These are phyloP conservation scores for Muscicapa striata DNA, from an alignment of 2,797 vertebrate genomes.

Conservation along the genomic window DNA sequence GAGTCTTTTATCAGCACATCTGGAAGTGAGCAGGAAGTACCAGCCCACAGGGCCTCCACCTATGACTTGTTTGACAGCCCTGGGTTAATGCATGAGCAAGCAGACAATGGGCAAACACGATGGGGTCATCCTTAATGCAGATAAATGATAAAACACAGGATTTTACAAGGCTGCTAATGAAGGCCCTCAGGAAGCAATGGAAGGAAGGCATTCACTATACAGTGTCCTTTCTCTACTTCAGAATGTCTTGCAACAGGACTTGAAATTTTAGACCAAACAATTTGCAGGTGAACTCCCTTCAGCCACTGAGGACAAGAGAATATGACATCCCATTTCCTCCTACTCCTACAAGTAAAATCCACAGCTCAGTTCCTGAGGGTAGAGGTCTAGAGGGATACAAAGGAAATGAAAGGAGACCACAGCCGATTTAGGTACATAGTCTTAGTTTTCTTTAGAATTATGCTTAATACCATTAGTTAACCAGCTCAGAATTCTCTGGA, in stretches of 20 bases:
- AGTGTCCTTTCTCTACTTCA: background rate
- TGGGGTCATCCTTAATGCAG: constrained; percentile 43
- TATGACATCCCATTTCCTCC: background rate
- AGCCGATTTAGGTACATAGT: background rate
- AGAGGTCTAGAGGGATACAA: background rate
- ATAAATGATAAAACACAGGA: constrained; percentile 19
- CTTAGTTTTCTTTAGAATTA: background rate
- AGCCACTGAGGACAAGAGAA: constrained; percentile 7
- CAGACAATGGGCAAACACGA: constrained; percentile 18
- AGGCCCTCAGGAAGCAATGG: constrained; percentile 25
- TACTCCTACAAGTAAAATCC: constrained; percentile 7
- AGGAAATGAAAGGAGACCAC: constrained; percentile 45
- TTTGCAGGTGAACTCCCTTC: constrained; percentile 14
- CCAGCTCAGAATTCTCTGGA: background rate
- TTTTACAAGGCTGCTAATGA: constrained; percentile 36
- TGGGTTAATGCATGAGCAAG: background rate
- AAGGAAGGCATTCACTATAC: background rate
- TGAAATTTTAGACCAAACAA: constrained; percentile 8
- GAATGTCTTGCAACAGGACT: background rate
- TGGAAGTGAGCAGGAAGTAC: constrained; percentile 37
- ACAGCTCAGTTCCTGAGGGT: constrained; percentile 8
- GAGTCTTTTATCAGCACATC: constrained; percentile 21
- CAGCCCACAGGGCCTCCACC: constrained; percentile 43
- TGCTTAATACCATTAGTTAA: background rate
- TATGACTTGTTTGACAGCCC: constrained; percentile 44